Evolutionary conservation across 2,113 vertebrate genomes (phyloP).

Genomic region (Carassius auratus): DNA sequence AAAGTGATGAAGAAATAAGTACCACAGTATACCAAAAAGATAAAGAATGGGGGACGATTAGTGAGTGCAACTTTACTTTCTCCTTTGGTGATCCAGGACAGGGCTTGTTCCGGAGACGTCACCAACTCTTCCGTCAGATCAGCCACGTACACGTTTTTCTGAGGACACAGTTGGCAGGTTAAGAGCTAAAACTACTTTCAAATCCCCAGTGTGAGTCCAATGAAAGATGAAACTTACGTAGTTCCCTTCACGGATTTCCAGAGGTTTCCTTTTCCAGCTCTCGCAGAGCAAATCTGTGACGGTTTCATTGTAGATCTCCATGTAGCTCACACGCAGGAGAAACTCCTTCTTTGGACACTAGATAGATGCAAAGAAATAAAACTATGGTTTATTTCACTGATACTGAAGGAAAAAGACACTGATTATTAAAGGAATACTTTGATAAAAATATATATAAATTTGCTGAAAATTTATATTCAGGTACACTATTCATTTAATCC

Average conservation of each 20-base stretch:
- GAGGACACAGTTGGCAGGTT: constrained; percentile 17
- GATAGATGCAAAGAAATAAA: background rate
- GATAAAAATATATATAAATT: too few relatives aligned
- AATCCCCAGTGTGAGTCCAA: too few relatives aligned
- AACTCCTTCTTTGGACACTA: constrained; percentile 93
- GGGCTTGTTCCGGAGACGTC: constrained; percentile 82
- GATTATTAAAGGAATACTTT: too few relatives aligned
- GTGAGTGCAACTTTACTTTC: constrained; percentile 83
- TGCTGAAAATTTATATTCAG: too few relatives aligned
- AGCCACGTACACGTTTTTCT: constrained; percentile 92
- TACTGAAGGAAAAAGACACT: too few relatives aligned
- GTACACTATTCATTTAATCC: too few relatives aligned
- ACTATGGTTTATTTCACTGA: too few relatives aligned
- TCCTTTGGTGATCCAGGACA: constrained; percentile 91
- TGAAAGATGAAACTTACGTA: constrained; percentile 77
- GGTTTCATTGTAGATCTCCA: constrained; percentile 98
- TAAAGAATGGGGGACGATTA: background rate
- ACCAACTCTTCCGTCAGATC: constrained; percentile 93
- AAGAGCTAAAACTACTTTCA: background rate
- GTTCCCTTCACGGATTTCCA: constrained; percentile 89
- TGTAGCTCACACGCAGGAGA: constrained; percentile 92
- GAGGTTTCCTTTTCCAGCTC: constrained; percentile 87
- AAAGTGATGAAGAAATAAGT: background rate
- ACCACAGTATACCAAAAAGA: background rate
- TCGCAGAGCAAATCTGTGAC: constrained; percentile 91